Conservation (phyloP, 2,888 invertebrate species). For the Oeneis ivallda region DNA sequence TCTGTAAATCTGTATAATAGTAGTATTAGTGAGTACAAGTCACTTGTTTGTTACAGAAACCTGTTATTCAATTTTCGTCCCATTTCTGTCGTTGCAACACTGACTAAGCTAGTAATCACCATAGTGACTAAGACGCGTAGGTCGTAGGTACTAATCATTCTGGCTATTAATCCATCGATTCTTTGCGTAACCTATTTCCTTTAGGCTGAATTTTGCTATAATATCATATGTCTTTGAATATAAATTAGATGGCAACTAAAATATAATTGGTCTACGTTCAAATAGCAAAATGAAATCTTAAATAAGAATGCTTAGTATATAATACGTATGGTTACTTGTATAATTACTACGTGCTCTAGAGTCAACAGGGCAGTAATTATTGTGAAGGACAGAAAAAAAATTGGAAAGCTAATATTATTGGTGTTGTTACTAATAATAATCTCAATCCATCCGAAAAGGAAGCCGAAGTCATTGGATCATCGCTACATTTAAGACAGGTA, state of each 20-base stretch:
- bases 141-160: constrained; percentile 37
- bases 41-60: constrained; percentile 7
- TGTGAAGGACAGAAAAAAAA: background rate
- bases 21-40: background rate
- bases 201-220: constrained; percentile 12
- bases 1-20: too few relatives aligned
- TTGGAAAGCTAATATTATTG: background rate
- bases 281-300: background rate
- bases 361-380: background rate
- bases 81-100: constrained; percentile 34
- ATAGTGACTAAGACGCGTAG: constrained; percentile 37
- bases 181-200: constrained; percentile 33
- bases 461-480: too few relatives aligned
- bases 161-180: constrained; percentile 37
- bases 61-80: constrained; percentile 27
- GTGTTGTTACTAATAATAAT: too few relatives aligned
- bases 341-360: too few relatives aligned
- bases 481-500: background rate
- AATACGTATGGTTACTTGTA: too few relatives aligned
- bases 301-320: too few relatives aligned
- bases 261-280: background rate
- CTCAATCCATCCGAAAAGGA: too few relatives aligned
- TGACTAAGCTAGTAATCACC: constrained; percentile 29
- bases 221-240: background rate
- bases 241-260: too few relatives aligned